Percentiles rank a stretch among this genome's conserved stretches.
Conservation (phyloP, 2,888 invertebrate species). For the Brachylomia viminalis region DNA sequence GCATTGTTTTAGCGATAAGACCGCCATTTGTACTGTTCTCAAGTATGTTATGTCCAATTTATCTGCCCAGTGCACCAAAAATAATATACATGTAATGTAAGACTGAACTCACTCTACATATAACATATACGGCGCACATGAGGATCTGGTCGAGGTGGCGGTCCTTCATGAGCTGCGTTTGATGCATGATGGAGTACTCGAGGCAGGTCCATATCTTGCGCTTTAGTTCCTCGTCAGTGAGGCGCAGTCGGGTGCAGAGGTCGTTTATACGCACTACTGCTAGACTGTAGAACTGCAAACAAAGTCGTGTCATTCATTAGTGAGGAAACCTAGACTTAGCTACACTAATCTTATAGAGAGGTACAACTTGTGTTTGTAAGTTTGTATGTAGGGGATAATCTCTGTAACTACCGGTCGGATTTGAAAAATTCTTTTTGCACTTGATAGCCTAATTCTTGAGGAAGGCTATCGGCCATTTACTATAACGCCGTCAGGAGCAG, state of each 20-base stretch:
- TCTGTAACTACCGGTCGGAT: no score
- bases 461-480: no score
- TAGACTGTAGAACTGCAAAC: slow-evolving; percentile 95
- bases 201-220: slow-evolving; percentile 99
- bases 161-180: slow-evolving; percentile 96
- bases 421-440: no score
- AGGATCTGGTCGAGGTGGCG: slow-evolving; percentile 99
- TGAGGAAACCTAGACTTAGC: neutral
- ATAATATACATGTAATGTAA: neutral
- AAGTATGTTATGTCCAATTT: neutral
- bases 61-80: neutral
- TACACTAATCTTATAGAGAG: no score
- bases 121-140: slow-evolving; percentile 99
- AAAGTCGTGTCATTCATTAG: neutral
- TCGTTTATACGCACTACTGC: slow-evolving; percentile 98
- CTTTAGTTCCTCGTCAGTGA: slow-evolving; percentile 92
- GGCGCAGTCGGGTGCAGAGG: slow-evolving; percentile 94
- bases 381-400: no score
- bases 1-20: neutral
- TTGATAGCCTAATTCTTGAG: no score
- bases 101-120: slow-evolving; percentile 93
- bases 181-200: slow-evolving; percentile 96
- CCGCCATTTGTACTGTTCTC: neutral
- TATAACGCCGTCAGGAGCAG: no score
- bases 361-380: no score